Base-by-base conservation (phyloP, 2,797 vertebrate species). In the Paramormyrops hopkinsi region DNA sequence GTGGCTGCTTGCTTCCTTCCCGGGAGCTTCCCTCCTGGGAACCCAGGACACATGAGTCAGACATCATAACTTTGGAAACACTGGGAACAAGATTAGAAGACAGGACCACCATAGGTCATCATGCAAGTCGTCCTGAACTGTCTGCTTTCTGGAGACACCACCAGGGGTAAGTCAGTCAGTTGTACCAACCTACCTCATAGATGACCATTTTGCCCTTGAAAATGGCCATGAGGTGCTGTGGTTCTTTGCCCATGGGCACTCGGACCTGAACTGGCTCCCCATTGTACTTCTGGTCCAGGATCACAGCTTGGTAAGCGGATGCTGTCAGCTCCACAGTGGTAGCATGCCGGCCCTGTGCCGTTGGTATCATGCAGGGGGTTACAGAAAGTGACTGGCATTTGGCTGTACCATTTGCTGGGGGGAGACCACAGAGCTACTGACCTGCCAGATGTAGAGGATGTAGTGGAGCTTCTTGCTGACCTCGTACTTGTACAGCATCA, bases 401-500 rank as follows among this genome's bases (percentile, higher is more conserved):
- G 19, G 62, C 12, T 44, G 6, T 79, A 79, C 73, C 17, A 19
- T 41, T 44, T 79, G 37, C 41, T n/a, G 17, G 19, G 41, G 19
- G 19, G 7, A 46, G 76, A 7, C 33, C 0, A 29, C 56, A 8
- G 7, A 5, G n/a, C 25, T 17, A 76, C 96, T 95, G 82, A 98
- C 97, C 96, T 97, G 97, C 97, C 97, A 98, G 25, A 97, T 91
- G 93, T 98, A 98, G 89, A 98, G 93, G 56, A 98, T 95, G 90
- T 96, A 97, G 91, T 97, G 93, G 41, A 93, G 25, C 93, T 96
- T 97, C 91, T 93, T 91, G 48, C 93, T 96, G 73, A 97, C 95
- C 0, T 90, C 91, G 89, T 98, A 98, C 87, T 95, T 97, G 89
- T 98, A 98, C 86, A 98, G 96, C 83, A 98, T 91, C 90, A 98